Percentiles rank a stretch among this genome's conserved stretches.
Evolutionary conservation across 2,888 invertebrate species (phyloP).

Genomic region (Cylloceria caligata): DNA sequence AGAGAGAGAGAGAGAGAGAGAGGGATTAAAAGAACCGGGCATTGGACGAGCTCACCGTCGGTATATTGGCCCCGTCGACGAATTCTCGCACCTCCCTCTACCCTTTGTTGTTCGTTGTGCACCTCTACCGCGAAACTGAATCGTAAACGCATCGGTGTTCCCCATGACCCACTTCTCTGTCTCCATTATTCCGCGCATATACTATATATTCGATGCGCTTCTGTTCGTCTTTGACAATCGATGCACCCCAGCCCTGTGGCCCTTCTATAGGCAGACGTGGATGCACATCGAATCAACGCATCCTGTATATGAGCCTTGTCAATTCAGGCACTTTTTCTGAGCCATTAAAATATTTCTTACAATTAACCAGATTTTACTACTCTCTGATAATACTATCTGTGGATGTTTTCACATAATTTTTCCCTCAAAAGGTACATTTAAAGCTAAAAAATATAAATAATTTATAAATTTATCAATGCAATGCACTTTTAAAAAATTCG

Average conservation of each 20-base stretch:
- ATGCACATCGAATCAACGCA: conserved; percentile 39
- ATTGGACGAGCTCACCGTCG: conserved; percentile 25
- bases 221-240: conserved; percentile 60
- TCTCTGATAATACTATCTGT: no score
- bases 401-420: no score
- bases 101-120: conserved; percentile 52
- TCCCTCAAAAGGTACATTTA: no score
- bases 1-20: conserved; percentile 8
- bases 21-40: no score
- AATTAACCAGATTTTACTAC: no score
- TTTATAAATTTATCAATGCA: no score
- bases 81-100: conserved; percentile 48
- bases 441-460: no score
- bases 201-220: conserved; percentile 53
- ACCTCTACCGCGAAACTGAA: conserved; percentile 54
- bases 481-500: no score
- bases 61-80: conserved; percentile 54
- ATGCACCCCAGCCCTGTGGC: conserved; percentile 32
- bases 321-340: no score
- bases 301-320: conserved; percentile 4
- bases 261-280: conserved; percentile 3
- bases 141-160: conserved; percentile 63
- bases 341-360: no score
- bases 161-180: conserved; percentile 60
- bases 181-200: conserved; percentile 61